Evolutionary conservation across 30 jellyfish, hydroid and myxozoan genomes (phyloP), one percentile per base, ranked within the genome.

Genomic region (Catostylus mosaicus): DNA sequence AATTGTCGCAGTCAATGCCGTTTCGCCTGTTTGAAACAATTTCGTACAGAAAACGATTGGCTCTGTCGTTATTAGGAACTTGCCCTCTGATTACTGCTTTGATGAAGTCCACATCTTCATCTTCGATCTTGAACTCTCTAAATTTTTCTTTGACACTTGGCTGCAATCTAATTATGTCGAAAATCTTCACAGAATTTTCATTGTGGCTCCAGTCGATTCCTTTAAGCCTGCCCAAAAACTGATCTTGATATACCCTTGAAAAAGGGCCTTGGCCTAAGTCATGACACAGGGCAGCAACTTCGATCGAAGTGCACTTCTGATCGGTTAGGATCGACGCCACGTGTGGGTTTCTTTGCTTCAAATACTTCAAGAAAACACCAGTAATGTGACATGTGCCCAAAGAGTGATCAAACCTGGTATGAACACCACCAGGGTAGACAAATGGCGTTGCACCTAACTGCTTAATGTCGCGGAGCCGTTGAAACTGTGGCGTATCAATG

Each of bases 211-310:
- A 85, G n/a, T 68, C 75, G 12, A 24, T 51, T 26, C 51, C 68
- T 73, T 70, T 69, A 48, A 67, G 37, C 38, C 77, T 30, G 29
- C 77, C 46, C 45, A 80, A 33, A 66, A 63, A 76, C 29, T 60
- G 83, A 34, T 71, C 82, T 33, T 75, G 71, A 23, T 71, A 85
- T 12, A 85, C 72, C 26, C 83, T 19, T 48, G 95, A 85, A n/a
- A 85, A 85, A 1, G 95, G 89, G 19, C 95, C 95, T 30, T 85
- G 95, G 54, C 95, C 95, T 36, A 85, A 45, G 43, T 85, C 89
- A 36, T 85, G 95, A 40, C 87, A 73, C 69, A 85, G 29, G 2
- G 88, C 95, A 9, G 89, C 95, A 23, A 85, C 38, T 34, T 63
- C 74, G 29, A 85, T 69, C 19, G 80, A 75, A 2, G n/a, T 19